A percentile compares a stretch with the other conserved stretches of the same genome.
Evolutionary conservation across 1,140 invertebrate species (phyloP).

Genomic region (Zaprionus ghesquierei): DNA sequence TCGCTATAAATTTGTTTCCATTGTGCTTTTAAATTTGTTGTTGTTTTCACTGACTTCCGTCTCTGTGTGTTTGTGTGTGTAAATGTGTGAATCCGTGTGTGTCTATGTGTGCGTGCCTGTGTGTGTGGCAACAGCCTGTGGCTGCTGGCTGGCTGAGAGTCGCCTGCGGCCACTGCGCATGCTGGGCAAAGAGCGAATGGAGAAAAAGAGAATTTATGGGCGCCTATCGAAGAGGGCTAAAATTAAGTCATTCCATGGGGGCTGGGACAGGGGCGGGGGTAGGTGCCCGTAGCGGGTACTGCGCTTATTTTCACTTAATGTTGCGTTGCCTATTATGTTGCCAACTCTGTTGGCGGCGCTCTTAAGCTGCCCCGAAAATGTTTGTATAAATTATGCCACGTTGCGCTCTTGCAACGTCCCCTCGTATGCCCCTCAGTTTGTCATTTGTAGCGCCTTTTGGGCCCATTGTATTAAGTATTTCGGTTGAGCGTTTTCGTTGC

Average conservation of each 20-base stretch:
- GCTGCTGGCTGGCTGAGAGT: slow-evolving; percentile 30
- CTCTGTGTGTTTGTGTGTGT: too few species aligned
- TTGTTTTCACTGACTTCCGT: slow-evolving; percentile 7
- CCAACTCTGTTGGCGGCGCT: slow-evolving; percentile 11
- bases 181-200: slow-evolving; percentile 13
- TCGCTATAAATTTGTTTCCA: slow-evolving; percentile 18
- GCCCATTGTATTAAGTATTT: slow-evolving; percentile 35
- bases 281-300: not conserved
- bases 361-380: slow-evolving; percentile 21
- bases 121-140: slow-evolving; percentile 27
- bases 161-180: slow-evolving; percentile 48
- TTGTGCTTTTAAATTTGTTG: slow-evolving; percentile 29
- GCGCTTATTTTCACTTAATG: slow-evolving; percentile 32
- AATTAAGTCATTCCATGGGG: slow-evolving; percentile 32
- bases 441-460: slow-evolving; percentile 32
- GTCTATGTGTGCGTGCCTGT: not conserved
- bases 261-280: not conserved
- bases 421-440: slow-evolving; percentile 19
- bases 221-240: slow-evolving; percentile 32
- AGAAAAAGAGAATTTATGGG: slow-evolving; percentile 43
- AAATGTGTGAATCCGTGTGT: too few species aligned
- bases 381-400: slow-evolving; percentile 36
- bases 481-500: slow-evolving; percentile 28
- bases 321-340: slow-evolving; percentile 38
- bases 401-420: slow-evolving; percentile 2